Evolutionary conservation across 2,888 invertebrate species (phyloP).

Genomic region (Drosophila bunnanda): DNA sequence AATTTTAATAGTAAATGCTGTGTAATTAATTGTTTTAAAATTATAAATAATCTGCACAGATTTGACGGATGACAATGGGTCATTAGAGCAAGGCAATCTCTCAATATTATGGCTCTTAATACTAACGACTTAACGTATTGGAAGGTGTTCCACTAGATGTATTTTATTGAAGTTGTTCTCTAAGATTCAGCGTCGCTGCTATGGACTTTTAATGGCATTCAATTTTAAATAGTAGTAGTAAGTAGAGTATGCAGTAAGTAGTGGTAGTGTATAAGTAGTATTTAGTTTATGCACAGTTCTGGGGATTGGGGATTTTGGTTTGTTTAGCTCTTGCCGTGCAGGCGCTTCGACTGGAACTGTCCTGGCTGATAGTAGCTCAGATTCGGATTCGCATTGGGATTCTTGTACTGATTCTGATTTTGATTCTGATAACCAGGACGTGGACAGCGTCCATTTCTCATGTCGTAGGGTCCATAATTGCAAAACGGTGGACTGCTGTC

Average conservation of each 20-base stretch:
- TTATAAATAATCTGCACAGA: slow-evolving; percentile 9
- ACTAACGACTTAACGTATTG: slow-evolving; percentile 29
- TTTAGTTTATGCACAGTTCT: slow-evolving; percentile 67
- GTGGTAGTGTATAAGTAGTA: background rate
- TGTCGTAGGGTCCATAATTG: slow-evolving; percentile 79
- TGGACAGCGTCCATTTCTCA: slow-evolving; percentile 83
- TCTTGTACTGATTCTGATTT: slow-evolving; percentile 4
- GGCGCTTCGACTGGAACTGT: slow-evolving; percentile 38
- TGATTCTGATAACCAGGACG: slow-evolving; percentile 36
- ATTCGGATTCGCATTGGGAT: slow-evolving; percentile 2
- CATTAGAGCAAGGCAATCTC: slow-evolving; percentile 5
- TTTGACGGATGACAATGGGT: background rate
- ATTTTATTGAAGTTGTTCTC: slow-evolving; percentile 8
- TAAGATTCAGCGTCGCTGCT: slow-evolving; percentile 1
- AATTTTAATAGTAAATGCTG: slow-evolving; percentile 7
- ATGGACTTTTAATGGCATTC: slow-evolving; percentile 14
- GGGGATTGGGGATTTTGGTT: slow-evolving; percentile 31
- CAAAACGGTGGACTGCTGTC: slow-evolving; percentile 81
- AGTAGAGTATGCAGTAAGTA: background rate
- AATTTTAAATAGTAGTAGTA: slow-evolving; percentile 21
- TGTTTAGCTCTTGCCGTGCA: slow-evolving; percentile 71
- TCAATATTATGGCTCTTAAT: slow-evolving; percentile 9
- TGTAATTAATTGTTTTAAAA: background rate
- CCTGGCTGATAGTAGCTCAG: slow-evolving; percentile 28
- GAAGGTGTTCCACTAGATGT: slow-evolving; percentile 15